phyloP scores from a whole-genome alignment of 2,113 vertebrate genomes.

The Peromyscus californicus region DNA sequence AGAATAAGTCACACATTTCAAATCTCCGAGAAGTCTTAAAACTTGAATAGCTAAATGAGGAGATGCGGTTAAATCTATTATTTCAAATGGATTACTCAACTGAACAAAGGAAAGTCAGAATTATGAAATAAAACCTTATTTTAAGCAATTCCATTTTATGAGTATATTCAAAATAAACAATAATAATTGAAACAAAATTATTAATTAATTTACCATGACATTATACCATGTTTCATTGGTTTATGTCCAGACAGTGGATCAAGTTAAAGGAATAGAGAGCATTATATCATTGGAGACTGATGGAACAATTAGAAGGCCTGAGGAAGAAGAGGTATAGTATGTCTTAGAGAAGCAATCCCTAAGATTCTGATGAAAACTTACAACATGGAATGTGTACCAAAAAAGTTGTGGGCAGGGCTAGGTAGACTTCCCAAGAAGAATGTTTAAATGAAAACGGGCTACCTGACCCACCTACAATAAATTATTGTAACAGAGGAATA shows the following conservation, averaged over 20 bases:
- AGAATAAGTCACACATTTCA: not conserved
- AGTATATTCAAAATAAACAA: not conserved
- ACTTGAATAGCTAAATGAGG: not conserved
- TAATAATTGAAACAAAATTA: not conserved
- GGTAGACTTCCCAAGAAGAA: not conserved
- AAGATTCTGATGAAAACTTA: not conserved
- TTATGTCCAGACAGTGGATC: not conserved
- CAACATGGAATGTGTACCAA: too few relatives aligned
- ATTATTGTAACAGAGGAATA: not conserved
- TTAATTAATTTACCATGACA: not conserved
- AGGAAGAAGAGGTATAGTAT: not conserved
- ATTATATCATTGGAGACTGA: not conserved
- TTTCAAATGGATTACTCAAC: not conserved
- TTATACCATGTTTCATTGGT: not conserved
- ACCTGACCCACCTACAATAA: not conserved
- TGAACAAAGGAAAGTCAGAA: not conserved
- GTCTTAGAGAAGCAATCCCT: not conserved
- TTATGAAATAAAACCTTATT: not conserved
- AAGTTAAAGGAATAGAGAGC: not conserved
- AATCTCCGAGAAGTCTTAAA: not conserved
- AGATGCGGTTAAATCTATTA: not conserved
- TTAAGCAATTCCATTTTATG: not conserved
- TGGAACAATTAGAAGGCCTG: not conserved
- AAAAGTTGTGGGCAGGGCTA: not conserved
- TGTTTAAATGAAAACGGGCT: not conserved